A percentile compares a stretch with the other conserved stretches of the same genome.
These are phyloP conservation scores for Drosophila longiperda DNA, from an alignment of 2,888 invertebrate species.

Conservation along the genomic window DNA sequence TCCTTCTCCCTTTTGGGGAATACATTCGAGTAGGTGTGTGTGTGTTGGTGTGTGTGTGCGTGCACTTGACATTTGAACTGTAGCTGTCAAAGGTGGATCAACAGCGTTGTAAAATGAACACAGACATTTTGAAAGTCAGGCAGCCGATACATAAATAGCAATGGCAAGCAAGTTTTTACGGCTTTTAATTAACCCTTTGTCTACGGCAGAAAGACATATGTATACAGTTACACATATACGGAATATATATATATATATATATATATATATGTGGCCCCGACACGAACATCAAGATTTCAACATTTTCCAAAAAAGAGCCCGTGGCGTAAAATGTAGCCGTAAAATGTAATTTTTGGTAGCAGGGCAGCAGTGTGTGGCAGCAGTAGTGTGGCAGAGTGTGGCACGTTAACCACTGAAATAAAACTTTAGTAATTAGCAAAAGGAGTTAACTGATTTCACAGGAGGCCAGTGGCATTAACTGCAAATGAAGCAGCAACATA, in stretches of 20 bases:
- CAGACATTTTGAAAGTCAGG: constrained; percentile 11
- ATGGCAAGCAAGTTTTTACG: constrained; percentile 58
- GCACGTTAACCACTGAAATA: constrained; percentile 57
- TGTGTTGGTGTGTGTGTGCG: constrained; percentile 23
- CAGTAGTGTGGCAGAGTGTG: neutral
- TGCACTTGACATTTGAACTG: constrained; percentile 80
- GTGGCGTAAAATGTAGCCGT: constrained; percentile 24
- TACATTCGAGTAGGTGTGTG: neutral
- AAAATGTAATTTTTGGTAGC: constrained; percentile 32
- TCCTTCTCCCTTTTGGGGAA: neutral
- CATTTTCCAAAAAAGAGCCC: neutral
- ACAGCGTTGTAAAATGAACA: constrained; percentile 43
- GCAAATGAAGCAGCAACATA: constrained; percentile 60
- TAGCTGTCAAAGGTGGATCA: constrained; percentile 70
- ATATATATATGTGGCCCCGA: constrained; percentile 44
- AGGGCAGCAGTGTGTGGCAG: constrained; percentile 2
- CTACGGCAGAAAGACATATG: constrained; percentile 34
- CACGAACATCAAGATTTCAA: constrained; percentile 76
- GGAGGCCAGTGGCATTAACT: constrained; percentile 58
- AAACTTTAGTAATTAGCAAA: constrained; percentile 83
- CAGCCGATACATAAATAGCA: constrained; percentile 46
- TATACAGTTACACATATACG: constrained; percentile 5
- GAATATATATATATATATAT: neutral
- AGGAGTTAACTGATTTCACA: constrained; percentile 82
- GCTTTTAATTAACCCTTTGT: constrained; percentile 76